Conservation (phyloP, 2,113 vertebrate genomes). For the Oplegnathus fasciatus region DNA sequence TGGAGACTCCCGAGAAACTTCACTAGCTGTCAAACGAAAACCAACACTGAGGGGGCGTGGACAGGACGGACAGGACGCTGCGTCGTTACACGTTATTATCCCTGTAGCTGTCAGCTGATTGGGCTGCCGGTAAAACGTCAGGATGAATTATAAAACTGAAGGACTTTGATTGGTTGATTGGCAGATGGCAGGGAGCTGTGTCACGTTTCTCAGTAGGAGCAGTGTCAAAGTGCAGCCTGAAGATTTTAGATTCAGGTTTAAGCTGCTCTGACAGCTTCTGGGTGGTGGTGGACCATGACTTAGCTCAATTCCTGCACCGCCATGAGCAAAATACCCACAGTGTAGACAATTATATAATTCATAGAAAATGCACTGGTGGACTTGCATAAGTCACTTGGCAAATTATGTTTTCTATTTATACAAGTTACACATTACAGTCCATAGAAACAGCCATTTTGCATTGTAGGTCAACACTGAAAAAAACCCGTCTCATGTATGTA, state of each 20-base stretch:
- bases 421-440: too few relatives aligned
- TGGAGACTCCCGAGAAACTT: constrained; percentile 42
- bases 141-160: constrained; percentile 39
- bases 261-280: neutral
- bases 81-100: neutral
- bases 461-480: neutral
- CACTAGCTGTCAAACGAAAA: constrained; percentile 31
- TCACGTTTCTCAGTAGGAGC: too few relatives aligned
- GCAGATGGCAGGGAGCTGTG: neutral
- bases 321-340: too few relatives aligned
- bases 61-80: rapidly evolving
- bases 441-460: too few relatives aligned
- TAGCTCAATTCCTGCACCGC: neutral
- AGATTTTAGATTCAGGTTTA: neutral
- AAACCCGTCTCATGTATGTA: too few relatives aligned
- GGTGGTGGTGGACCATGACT: neutral
- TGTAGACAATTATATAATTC: too few relatives aligned
- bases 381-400: too few relatives aligned
- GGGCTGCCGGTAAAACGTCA: constrained; percentile 16
- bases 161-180: constrained; percentile 41
- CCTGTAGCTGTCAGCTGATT: constrained; percentile 30
- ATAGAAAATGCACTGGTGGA: too few relatives aligned
- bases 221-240: constrained; percentile 8
- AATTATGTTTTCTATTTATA: too few relatives aligned
- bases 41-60: constrained; percentile 38